phyloP scores from a whole-genome alignment of 2,113 vertebrate species.

The Perca schrenkii region DNA sequence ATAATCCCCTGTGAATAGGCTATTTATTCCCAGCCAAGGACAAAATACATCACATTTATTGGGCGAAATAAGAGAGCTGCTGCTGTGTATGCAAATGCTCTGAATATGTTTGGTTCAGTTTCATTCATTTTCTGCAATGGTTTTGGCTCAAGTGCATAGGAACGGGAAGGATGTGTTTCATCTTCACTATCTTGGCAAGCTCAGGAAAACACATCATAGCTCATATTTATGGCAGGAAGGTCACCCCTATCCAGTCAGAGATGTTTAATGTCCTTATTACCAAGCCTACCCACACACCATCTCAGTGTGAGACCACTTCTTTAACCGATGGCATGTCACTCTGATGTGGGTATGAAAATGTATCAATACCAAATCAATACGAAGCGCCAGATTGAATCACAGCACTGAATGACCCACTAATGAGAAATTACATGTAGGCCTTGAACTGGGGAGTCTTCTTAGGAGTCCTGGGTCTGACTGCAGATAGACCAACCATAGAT shows the following conservation, averaged over 20 bases:
- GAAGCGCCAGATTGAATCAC: conserved; percentile 42
- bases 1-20: not conserved
- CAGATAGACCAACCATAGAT: not conserved
- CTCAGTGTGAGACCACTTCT: conserved; percentile 31
- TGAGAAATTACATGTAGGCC: conserved; percentile 23
- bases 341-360: conserved; percentile 10
- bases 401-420: conserved; percentile 34
- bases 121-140: not conserved
- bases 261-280: conserved; percentile 74
- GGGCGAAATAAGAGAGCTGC: not conserved
- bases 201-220: conserved; percentile 47
- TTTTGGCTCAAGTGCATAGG: conserved; percentile 8
- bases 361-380: conserved; percentile 54
- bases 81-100: conserved; percentile 16
- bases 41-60: conserved; percentile 27
- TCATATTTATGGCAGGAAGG: conserved; percentile 62
- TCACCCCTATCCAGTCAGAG: conserved; percentile 40
- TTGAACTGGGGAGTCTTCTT: conserved; percentile 12
- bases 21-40: conserved; percentile 12
- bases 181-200: conserved; percentile 17
- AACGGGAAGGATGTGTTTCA: conserved; percentile 25
- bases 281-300: conserved; percentile 27
- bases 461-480: conserved; percentile 3
- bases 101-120: not conserved
- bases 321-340: conserved; percentile 62